Conservation (phyloP, 1,140 invertebrate species). For the Frieseomelitta varia region DNA sequence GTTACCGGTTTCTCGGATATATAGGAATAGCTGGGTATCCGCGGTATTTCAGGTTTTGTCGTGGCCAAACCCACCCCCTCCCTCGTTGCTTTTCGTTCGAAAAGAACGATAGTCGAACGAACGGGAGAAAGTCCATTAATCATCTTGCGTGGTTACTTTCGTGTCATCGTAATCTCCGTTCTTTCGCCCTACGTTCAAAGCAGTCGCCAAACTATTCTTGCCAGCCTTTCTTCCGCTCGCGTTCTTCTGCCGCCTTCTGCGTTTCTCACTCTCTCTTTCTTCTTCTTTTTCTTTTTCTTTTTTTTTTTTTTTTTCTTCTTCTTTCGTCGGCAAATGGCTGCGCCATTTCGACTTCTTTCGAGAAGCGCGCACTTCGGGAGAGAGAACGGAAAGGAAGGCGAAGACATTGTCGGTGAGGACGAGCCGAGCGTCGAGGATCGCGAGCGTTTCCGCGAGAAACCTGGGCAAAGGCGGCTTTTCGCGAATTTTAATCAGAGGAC, state of each 20-base stretch:
- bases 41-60: conserved; percentile 3
- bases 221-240: not conserved
- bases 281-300: not conserved
- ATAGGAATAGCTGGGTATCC: not conserved
- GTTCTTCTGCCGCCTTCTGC: not conserved
- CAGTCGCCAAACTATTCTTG: conserved; percentile 2
- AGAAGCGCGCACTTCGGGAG: too few relatives aligned
- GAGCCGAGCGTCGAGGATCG: not conserved
- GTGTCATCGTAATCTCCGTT: conserved; percentile 40
- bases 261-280: not conserved
- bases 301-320: not conserved
- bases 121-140: conserved; percentile 67
- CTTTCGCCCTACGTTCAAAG: conserved; percentile 25
- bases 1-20: not conserved
- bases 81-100: not conserved
- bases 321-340: too few relatives aligned
- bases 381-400: too few relatives aligned
- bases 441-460: not conserved
- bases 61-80: not conserved
- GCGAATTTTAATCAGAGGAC: conserved; percentile 74
- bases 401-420: not conserved
- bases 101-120: conserved; percentile 1
- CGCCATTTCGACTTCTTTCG: too few relatives aligned
- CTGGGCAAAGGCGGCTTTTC: conserved; percentile 24
- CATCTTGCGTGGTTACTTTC: conserved; percentile 67